Percentiles rank a stretch among this genome's conserved stretches.
Conservation (phyloP, 2,888 invertebrate genomes). For the Sarcophaga rosellei region DNA sequence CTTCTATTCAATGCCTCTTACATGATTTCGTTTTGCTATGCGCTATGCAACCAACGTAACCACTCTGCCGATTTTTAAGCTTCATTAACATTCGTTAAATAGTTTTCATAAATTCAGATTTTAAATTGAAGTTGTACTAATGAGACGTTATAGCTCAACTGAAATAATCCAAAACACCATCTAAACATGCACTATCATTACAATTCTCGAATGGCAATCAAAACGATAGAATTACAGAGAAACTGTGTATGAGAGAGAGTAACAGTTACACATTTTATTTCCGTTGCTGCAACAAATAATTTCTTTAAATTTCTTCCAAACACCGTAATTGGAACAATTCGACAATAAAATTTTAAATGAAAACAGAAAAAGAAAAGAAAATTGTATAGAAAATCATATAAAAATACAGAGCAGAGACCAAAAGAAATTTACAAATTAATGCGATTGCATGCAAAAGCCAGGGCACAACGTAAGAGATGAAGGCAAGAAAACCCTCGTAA, state of each 20-base stretch:
- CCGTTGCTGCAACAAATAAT: slow-evolving; percentile 56
- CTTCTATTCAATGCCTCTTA: too few relatives aligned
- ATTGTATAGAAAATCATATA: slow-evolving; percentile 19
- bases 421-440: slow-evolving; percentile 60
- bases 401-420: slow-evolving; percentile 59
- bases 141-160: neutral
- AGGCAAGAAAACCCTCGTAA: slow-evolving; percentile 1
- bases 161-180: slow-evolving; percentile 11
- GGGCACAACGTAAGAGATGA: slow-evolving; percentile 27
- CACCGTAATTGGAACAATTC: slow-evolving; percentile 74
- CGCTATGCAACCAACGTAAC: too few relatives aligned
- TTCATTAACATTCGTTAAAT: too few relatives aligned
- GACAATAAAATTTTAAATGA: slow-evolving; percentile 69
- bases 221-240: neutral
- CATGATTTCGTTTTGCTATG: too few relatives aligned
- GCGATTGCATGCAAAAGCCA: slow-evolving; percentile 71
- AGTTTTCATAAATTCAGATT: too few relatives aligned
- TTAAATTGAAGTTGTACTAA: neutral
- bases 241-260: neutral
- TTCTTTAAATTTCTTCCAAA: slow-evolving; percentile 38
- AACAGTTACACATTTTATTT: slow-evolving; percentile 44
- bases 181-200: slow-evolving; percentile 6
- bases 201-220: slow-evolving; percentile 8
- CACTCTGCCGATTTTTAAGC: too few relatives aligned
- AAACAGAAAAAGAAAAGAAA: neutral